These are phyloP conservation scores for Diabrotica balteata DNA, from an alignment of 2,888 invertebrate species.

Conservation along the genomic window DNA sequence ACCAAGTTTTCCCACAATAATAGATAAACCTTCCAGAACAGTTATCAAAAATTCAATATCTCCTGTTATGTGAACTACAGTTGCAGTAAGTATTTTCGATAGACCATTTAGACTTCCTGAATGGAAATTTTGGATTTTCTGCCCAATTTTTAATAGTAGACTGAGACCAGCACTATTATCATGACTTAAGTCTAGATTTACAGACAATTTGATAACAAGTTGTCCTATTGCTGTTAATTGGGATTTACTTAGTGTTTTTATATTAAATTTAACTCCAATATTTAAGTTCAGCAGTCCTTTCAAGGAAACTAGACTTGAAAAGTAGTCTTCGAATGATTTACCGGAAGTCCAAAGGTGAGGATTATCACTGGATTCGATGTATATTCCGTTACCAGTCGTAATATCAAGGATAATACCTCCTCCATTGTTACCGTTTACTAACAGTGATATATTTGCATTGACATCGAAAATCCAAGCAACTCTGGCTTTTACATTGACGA, in stretches of 20 bases:
- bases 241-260: slow-evolving; percentile 17
- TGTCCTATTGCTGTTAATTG: slow-evolving; percentile 18
- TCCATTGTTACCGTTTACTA: slow-evolving; percentile 36
- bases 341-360: slow-evolving; percentile 29
- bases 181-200: slow-evolving; percentile 13
- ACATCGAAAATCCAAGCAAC: slow-evolving; percentile 38
- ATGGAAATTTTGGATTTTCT: slow-evolving; percentile 18
- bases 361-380: slow-evolving; percentile 30
- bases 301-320: slow-evolving; percentile 29
- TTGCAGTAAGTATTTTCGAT: slow-evolving; percentile 17
- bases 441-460: slow-evolving; percentile 26
- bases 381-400: slow-evolving; percentile 28
- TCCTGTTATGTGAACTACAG: slow-evolving; percentile 20
- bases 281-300: slow-evolving; percentile 27
- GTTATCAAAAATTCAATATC: slow-evolving; percentile 32
- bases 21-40: slow-evolving; percentile 34
- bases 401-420: slow-evolving; percentile 35
- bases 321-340: slow-evolving; percentile 33
- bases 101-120: slow-evolving; percentile 34
- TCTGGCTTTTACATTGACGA: slow-evolving; percentile 36
- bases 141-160: slow-evolving; percentile 23
- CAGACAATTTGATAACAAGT: slow-evolving; percentile 28
- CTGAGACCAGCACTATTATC: slow-evolving; percentile 23
- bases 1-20: slow-evolving; percentile 31
- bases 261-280: slow-evolving; percentile 32